Base-by-base conservation (phyloP, 2,888 invertebrate species). In the Lymantria monacha region DNA sequence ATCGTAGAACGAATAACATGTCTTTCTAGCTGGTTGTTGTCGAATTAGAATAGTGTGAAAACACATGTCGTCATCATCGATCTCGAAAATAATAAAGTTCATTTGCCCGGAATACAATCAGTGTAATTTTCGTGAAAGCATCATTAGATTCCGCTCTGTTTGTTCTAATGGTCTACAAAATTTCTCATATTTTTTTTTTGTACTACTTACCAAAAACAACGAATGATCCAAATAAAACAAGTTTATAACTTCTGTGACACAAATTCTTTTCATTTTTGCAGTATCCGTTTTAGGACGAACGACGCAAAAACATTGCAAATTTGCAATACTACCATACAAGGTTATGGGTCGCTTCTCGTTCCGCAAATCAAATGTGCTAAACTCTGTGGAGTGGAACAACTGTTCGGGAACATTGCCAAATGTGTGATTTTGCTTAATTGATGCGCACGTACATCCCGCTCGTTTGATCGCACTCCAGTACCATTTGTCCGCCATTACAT, bases 391-490 rank as follows among this genome's bases (percentile, higher is more conserved):
- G 78, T 73, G 68, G 76, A 83, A 82, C 83, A 84, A 85, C 78
- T 84, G 85, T 66, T 63, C 79, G 87, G 89, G 89, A 84, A 76
- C 73, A 59, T 55, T 87, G 89, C 89, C 89, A 89, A 89, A 83
- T 81, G 82, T 81, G 75, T 74, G 83, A 80, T 83, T 85, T 81
- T 77, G 73, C 79, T 81, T 87, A 88, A 89, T 89, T 86, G 88
- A 86, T 82, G 86, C 79, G 76, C 81, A 68, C 67, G 76, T 76
- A 79, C 83, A 80, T 75, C 76, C 74, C 81, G 81, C 63, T 60
- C 73, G 76, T 82, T 86, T 87, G 85, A 87, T 87, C 84, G 69
- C 70, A 71, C 75, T 80, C 75, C 82, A 82, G 82, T 63, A 56
- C 54, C 63, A 64, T 55, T 57, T 63, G 67, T 68, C 58, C 51